A percentile compares a stretch with the other conserved stretches of the same genome.
phyloP scores from a whole-genome alignment of 1,140 invertebrate species.

The Sinonovacula constricta region DNA sequence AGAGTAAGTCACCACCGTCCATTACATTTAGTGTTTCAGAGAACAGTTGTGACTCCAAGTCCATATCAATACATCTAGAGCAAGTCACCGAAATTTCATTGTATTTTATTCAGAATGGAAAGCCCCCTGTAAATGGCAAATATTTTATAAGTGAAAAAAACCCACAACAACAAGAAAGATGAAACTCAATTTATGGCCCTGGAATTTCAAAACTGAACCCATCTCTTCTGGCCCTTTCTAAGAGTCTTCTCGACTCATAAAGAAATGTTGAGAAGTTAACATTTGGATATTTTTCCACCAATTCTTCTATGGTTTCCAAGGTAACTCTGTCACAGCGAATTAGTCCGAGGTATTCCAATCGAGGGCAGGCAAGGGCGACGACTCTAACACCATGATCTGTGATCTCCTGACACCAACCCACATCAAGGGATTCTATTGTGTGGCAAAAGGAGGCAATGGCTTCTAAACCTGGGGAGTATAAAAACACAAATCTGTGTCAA shows the following conservation, averaged over 20 bases:
- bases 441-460: slow-evolving; percentile 55
- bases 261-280: slow-evolving; percentile 71
- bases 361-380: slow-evolving; percentile 58
- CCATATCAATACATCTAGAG: too few species aligned
- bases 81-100: too few species aligned
- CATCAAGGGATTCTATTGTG: slow-evolving; percentile 63
- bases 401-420: slow-evolving; percentile 70
- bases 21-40: too few species aligned
- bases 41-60: too few species aligned
- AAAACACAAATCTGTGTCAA: background rate
- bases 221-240: slow-evolving; percentile 57
- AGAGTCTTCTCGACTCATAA: slow-evolving; percentile 64
- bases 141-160: too few species aligned
- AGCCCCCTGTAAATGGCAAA: too few species aligned
- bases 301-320: slow-evolving; percentile 62
- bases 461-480: slow-evolving; percentile 57
- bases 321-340: slow-evolving; percentile 69
- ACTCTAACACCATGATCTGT: slow-evolving; percentile 62
- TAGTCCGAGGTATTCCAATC: slow-evolving; percentile 66
- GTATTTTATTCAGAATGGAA: too few species aligned
- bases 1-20: too few species aligned
- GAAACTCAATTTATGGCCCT: too few species aligned
- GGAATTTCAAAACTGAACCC: too few species aligned
- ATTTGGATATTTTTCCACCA: slow-evolving; percentile 60
- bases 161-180: too few species aligned